Base-by-base conservation (phyloP, 2,888 invertebrate species). In the Platycheirus rosarum region DNA sequence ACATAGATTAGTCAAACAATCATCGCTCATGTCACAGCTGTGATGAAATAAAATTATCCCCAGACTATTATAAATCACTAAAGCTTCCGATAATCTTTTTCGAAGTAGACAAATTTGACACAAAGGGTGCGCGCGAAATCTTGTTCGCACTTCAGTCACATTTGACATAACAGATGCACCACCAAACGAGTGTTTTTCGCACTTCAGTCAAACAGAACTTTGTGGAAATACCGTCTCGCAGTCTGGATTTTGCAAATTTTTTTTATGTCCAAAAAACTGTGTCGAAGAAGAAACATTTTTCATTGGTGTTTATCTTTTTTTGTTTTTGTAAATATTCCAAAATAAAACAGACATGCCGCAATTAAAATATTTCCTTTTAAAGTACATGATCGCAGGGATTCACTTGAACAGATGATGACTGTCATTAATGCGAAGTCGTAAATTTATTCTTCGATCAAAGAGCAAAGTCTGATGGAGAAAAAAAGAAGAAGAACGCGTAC, bases 221-320 rank as follows among this genome's bases (percentile, higher is more conserved):
- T 65, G 26, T 53, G 6, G 49, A 66, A 74, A 74, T 49, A 57
- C 49, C 74, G 74, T 74, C 74, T 42, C 74, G 74, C 74, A 66
- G 74, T 74, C 74, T 74, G 42, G 16, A 35, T 44, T 23, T 14
- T 4, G 1, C 2, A 32, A 57, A 48, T 66, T 57, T 14, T 13
- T 42, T 6, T 20, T 9, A 13, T n/a, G n/a, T n/a, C 42, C 20
- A 26, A 11, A 14, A 53, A 63, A 53, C 18, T 71, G 62, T 63
- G 63, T 53, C 44, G 48, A 14, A 49, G 32, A 60, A 49, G 13
- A 42, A 14, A n/a, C n/a, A n/a, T n/a, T n/a, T n/a, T n/a, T n/a
- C n/a, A n/a, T n/a, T n/a, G n/a, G n/a, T n/a, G n/a, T n/a, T n/a
- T 55, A 13, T 37, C 7, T n/a, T 20, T 55, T 37, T 37, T 55